Conservation (phyloP, 2,888 invertebrate species). For the Chaetogeoica ovagalla region DNA sequence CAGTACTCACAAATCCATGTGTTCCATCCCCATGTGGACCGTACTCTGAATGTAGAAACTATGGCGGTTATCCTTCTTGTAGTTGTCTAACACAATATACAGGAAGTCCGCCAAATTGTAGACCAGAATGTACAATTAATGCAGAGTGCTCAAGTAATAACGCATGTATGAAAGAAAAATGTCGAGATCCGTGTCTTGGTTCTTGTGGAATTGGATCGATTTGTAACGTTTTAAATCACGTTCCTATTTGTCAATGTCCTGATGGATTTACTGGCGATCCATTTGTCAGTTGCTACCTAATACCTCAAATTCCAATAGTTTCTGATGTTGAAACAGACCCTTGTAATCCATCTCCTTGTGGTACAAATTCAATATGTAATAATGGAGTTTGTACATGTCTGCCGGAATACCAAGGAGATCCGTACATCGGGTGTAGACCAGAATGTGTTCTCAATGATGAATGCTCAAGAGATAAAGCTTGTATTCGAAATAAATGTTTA, state of each 20-base stretch:
- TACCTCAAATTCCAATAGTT: conserved; percentile 54
- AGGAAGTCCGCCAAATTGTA: conserved; percentile 72
- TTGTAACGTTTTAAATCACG: conserved; percentile 70
- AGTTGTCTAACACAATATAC: conserved; percentile 69
- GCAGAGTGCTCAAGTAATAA: conserved; percentile 64
- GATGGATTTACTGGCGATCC: conserved; percentile 61
- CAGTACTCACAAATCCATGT: conserved; percentile 62
- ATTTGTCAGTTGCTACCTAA: conserved; percentile 58
- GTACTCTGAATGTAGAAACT: conserved; percentile 73
- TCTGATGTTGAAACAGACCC: conserved; percentile 61
- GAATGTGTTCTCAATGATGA: conserved; percentile 76
- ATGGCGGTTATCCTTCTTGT: conserved; percentile 70
- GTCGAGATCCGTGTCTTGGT: conserved; percentile 63
- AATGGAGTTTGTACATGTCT: conserved; percentile 68
- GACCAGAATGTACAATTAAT: conserved; percentile 72
- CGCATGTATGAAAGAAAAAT: conserved; percentile 62
- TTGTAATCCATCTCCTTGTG: conserved; percentile 74
- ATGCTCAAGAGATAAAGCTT: conserved; percentile 71
- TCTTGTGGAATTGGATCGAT: conserved; percentile 60
- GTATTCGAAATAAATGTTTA: conserved; percentile 71
- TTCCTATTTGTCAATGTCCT: conserved; percentile 73
- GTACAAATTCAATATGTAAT: conserved; percentile 70
- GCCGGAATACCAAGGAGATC: conserved; percentile 67
- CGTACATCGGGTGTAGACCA: conserved; percentile 71
- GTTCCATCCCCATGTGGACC: conserved; percentile 78